Evolutionary conservation across 2,797 vertebrate genomes (phyloP).

Genomic region (Etheostoma nigrum): DNA sequence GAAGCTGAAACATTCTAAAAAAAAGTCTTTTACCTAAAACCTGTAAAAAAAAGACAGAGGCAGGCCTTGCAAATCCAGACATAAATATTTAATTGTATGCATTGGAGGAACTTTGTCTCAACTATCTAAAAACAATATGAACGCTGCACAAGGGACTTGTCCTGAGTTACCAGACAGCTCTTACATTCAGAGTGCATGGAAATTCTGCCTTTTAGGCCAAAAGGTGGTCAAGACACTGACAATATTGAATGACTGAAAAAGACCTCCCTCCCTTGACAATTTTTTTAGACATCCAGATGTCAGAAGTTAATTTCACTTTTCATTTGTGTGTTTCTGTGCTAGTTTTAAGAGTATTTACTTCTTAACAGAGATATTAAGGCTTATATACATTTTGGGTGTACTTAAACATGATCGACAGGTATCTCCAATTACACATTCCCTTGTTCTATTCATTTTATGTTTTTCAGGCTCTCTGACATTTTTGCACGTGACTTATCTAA

Average conservation of each 20-base stretch:
- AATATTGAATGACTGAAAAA: constrained; percentile 1
- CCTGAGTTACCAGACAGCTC: neutral
- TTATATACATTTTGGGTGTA: neutral
- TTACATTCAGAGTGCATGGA: neutral
- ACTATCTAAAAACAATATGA: constrained; percentile 16
- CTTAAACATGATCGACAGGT: constrained; percentile 24
- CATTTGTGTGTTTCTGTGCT: neutral
- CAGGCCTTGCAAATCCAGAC: neutral
- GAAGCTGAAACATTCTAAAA: neutral
- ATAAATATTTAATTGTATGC: constrained; percentile 20
- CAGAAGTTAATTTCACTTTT: constrained; percentile 8
- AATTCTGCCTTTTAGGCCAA: neutral
- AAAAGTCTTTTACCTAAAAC: neutral
- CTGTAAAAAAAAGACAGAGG: neutral
- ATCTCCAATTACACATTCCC: constrained; percentile 30
- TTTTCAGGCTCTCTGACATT: constrained; percentile 37
- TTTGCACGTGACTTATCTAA: constrained; percentile 23
- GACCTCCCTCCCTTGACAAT: neutral
- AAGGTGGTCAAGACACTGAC: constrained; percentile 4
- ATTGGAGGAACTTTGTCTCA: neutral
- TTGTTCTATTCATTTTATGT: constrained; percentile 18
- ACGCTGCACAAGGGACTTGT: constrained; percentile 11
- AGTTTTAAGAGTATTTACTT: neutral
- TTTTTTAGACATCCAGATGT: neutral
- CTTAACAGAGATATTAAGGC: constrained; percentile 6